Conservation (phyloP, 2,888 invertebrate genomes). For the Platycheirus albimanus region DNA sequence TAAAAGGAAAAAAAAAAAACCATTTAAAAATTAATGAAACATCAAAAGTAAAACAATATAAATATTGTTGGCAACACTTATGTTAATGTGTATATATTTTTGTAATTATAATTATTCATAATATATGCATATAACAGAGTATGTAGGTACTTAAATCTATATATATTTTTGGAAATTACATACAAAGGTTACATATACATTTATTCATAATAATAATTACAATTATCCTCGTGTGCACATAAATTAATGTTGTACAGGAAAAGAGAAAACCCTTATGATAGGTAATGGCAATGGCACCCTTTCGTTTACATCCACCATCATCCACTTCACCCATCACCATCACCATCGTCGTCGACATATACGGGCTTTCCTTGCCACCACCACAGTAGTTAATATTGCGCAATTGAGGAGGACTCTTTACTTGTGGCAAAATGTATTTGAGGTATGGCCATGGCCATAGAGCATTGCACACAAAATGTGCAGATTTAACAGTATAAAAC, state of each 20-base stretch:
- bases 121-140: not conserved
- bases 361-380: conserved; percentile 40
- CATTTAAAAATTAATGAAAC: conserved; percentile 10
- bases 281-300: conserved; percentile 52
- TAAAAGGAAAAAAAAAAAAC: conserved; percentile 30
- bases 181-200: conserved; percentile 1
- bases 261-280: conserved; percentile 55
- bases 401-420: conserved; percentile 62
- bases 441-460: conserved; percentile 32
- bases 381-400: conserved; percentile 64
- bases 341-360: conserved; percentile 14
- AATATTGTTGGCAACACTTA: conserved; percentile 42
- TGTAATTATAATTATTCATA: too few species aligned
- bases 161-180: too few species aligned
- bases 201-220: conserved; percentile 61
- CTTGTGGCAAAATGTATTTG: conserved; percentile 56
- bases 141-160: not conserved
- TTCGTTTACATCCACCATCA: conserved; percentile 28
- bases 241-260: conserved; percentile 57
- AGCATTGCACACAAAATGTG: conserved; percentile 43
- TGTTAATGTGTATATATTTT: conserved; percentile 5
- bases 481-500: conserved; percentile 1
- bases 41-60: conserved; percentile 51
- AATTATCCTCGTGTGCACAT: conserved; percentile 69
- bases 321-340: conserved; percentile 22